A percentile compares a stretch with the other conserved stretches of the same genome.
Conservation (phyloP, 2,113 vertebrate genomes). For the Ariopsis seemanni region DNA sequence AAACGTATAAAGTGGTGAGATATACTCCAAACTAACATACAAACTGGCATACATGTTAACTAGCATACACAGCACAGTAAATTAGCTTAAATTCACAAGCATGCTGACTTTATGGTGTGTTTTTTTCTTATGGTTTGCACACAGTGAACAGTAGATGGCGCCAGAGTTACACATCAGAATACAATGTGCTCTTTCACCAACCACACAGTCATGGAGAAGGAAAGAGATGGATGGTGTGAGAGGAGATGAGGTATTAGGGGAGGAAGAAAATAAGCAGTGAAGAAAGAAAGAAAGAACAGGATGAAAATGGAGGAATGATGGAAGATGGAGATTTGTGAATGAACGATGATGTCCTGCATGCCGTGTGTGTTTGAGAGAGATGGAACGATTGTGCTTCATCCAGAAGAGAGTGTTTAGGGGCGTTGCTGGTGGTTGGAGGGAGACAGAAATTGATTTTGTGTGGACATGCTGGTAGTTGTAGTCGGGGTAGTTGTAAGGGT, state of each 20-base stretch:
- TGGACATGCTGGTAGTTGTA: not conserved
- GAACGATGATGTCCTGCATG: not conserved
- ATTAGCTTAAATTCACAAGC: not conserved
- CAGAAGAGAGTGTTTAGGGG: not conserved
- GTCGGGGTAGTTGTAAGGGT: not conserved
- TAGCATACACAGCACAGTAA: not conserved
- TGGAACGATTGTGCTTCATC: not conserved
- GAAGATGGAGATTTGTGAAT: not conserved
- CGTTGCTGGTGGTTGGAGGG: not conserved
- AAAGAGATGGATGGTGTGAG: not conserved
- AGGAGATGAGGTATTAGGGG: not conserved
- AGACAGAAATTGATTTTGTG: conserved; percentile 10
- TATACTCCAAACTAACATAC: not conserved
- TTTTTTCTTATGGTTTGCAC: not conserved
- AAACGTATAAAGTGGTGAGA: too few relatives aligned
- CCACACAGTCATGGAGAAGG: not conserved
- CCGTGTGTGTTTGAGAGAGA: not conserved
- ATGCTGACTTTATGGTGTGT: not conserved
- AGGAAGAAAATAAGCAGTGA: not conserved
- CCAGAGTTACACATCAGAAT: not conserved
- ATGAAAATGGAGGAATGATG: not conserved
- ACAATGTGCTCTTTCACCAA: not conserved
- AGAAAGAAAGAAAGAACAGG: not conserved
- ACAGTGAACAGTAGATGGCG: conserved; percentile 13
- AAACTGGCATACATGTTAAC: not conserved